phyloP scores from a whole-genome alignment of 1,140 invertebrate species.

The Matsumurasca onukii region DNA sequence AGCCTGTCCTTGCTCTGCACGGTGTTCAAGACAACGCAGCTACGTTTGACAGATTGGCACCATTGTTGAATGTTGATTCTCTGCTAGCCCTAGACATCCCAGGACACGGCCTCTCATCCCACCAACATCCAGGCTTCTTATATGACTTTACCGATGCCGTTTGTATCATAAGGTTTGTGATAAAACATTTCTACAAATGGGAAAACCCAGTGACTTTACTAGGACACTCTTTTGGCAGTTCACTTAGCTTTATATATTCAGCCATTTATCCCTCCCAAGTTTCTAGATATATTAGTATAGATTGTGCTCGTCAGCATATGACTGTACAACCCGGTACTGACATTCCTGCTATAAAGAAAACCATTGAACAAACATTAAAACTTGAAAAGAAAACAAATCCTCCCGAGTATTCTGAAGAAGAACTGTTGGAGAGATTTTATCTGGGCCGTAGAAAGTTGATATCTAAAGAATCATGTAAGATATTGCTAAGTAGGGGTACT shows the following conservation, averaged over 20 bases:
- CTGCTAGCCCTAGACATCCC: conserved; percentile 72
- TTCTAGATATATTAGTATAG: conserved; percentile 67
- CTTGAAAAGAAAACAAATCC: conserved; percentile 38
- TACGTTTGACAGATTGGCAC: conserved; percentile 78
- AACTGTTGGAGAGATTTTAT: conserved; percentile 66
- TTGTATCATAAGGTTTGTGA: conserved; percentile 51
- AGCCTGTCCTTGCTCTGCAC: conserved; percentile 79
- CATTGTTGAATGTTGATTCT: conserved; percentile 61
- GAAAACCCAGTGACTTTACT: conserved; percentile 65
- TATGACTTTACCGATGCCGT: conserved; percentile 72
- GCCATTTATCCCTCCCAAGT: conserved; percentile 72
- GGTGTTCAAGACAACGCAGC: conserved; percentile 88
- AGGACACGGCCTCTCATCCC: conserved; percentile 79
- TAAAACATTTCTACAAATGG: conserved; percentile 78
- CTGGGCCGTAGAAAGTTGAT: conserved; percentile 52
- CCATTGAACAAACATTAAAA: conserved; percentile 41
- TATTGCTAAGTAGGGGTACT: conserved; percentile 72
- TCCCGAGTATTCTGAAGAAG: conserved; percentile 51
- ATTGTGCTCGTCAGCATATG: conserved; percentile 53
- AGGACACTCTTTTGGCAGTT: conserved; percentile 80
- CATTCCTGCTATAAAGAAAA: conserved; percentile 39
- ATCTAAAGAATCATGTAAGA: conserved; percentile 56
- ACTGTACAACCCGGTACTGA: conserved; percentile 38
- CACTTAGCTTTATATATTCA: conserved; percentile 75
- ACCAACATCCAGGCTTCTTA: conserved; percentile 65